Evolutionary conservation across 2,113 vertebrate genomes (phyloP).

Genomic region (Taxidea taxus): DNA sequence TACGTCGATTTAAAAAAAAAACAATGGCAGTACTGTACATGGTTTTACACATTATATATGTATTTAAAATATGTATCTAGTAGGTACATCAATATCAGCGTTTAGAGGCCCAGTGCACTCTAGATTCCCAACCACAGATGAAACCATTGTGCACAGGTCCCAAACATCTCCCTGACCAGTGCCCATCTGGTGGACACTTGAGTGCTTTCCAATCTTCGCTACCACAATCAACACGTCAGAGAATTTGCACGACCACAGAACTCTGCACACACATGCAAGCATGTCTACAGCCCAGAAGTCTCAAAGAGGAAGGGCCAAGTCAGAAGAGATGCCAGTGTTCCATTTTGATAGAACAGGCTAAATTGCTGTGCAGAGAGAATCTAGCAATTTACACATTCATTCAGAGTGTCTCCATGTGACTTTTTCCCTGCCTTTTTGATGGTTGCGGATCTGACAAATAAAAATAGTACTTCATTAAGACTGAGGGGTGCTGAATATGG

Average conservation of each 20-base stretch:
- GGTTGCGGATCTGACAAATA: accelerated
- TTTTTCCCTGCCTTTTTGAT: background rate
- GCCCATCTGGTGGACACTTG: accelerated
- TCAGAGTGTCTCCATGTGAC: no score
- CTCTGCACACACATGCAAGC: background rate
- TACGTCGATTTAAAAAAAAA: background rate
- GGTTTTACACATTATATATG: accelerated
- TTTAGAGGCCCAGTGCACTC: accelerated
- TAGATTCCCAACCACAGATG: no score
- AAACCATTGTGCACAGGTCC: background rate
- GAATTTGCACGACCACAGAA: background rate
- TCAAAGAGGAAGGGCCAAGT: background rate
- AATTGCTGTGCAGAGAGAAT: background rate
- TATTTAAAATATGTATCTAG: background rate
- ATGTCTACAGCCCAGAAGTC: background rate
- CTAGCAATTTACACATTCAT: accelerated
- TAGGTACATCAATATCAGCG: accelerated
- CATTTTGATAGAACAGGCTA: accelerated
- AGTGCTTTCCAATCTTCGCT: background rate
- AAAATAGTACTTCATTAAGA: background rate
- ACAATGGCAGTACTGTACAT: background rate
- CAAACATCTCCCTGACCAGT: accelerated
- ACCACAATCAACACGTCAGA: no score
- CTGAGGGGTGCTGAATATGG: accelerated
- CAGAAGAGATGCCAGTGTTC: background rate